Percentiles rank a stretch among this genome's conserved stretches.
Conservation (phyloP, 2,888 invertebrate genomes). For the Brachyptera putata region DNA sequence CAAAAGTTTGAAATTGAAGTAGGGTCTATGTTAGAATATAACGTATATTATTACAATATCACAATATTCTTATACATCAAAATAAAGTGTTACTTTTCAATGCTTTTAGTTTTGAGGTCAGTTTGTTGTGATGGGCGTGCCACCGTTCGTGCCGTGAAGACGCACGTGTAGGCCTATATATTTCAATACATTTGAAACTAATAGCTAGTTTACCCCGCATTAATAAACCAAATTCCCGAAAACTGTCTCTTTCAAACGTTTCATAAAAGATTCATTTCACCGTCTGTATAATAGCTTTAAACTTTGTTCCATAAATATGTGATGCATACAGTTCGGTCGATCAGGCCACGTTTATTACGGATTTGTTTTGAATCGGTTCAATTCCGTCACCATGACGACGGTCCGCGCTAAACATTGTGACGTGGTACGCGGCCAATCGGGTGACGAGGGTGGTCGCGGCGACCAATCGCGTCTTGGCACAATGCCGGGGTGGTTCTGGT, state of each 20-base stretch:
- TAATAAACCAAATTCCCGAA: neutral
- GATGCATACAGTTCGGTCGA: constrained; percentile 1
- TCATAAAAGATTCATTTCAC: neutral
- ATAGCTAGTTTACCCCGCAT: neutral
- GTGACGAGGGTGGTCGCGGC: neutral
- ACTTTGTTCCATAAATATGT: constrained; percentile 7
- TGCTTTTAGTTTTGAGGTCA: no score
- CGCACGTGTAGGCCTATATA: no score
- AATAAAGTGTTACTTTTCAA: no score
- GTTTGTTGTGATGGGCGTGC: no score
- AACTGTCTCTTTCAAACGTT: neutral
- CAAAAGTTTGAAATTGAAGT: no score
- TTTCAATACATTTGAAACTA: neutral
- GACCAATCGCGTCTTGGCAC: neutral
- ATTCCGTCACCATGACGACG: constrained; percentile 25
- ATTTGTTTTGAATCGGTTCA: constrained; percentile 30
- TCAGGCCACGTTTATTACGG: constrained; percentile 4
- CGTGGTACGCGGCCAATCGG: constrained; percentile 6
- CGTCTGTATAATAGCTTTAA: neutral
- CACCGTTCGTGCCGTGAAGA: no score
- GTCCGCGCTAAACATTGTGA: neutral
- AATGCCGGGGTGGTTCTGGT: neutral
- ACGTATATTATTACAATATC: no score
- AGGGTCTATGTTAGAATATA: no score
- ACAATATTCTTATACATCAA: no score